phyloP scores from a whole-genome alignment of 1,140 invertebrate genomes.

The Callitettix versicolor region DNA sequence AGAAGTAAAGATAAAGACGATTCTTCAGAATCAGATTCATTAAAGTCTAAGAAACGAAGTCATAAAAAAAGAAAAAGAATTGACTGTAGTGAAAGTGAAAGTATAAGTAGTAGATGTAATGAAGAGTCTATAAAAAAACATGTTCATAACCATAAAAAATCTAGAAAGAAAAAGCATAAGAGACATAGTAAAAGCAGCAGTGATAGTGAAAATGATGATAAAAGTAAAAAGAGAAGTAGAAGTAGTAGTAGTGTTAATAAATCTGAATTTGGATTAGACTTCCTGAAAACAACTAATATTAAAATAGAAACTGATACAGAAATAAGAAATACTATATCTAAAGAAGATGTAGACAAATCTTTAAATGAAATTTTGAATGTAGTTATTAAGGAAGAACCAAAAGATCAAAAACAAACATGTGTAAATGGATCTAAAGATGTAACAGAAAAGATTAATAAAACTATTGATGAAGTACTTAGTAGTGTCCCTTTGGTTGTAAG shows the following conservation, averaged over 20 bases:
- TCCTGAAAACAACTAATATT: slow-evolving; percentile 45
- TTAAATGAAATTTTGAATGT: slow-evolving; percentile 16
- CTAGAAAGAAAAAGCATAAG: slow-evolving; percentile 42
- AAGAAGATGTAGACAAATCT: slow-evolving; percentile 5
- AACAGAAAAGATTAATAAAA: slow-evolving; percentile 10
- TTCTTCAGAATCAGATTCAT: slow-evolving; percentile 13
- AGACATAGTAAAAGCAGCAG: slow-evolving; percentile 24
- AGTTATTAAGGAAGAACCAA: slow-evolving; percentile 1
- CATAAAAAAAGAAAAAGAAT: no score
- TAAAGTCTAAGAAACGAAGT: no score
- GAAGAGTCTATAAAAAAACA: slow-evolving; percentile 39
- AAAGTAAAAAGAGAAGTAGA: slow-evolving; percentile 13
- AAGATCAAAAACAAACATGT: background rate
- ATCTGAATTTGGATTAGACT: slow-evolving; percentile 23
- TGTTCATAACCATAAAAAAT: slow-evolving; percentile 46
- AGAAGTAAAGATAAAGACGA: slow-evolving; percentile 25
- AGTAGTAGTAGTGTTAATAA: slow-evolving; percentile 16
- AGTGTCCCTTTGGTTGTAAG: background rate
- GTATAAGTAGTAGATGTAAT: slow-evolving; percentile 25
- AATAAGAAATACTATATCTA: slow-evolving; percentile 25
- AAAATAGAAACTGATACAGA: slow-evolving; percentile 42
- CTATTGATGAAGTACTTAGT: background rate
- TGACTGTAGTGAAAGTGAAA: background rate
- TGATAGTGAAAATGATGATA: slow-evolving; percentile 36
- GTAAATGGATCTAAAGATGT: no score